Base-by-base conservation (phyloP, 2,888 invertebrate genomes). In the Notodonta dromedarius region DNA sequence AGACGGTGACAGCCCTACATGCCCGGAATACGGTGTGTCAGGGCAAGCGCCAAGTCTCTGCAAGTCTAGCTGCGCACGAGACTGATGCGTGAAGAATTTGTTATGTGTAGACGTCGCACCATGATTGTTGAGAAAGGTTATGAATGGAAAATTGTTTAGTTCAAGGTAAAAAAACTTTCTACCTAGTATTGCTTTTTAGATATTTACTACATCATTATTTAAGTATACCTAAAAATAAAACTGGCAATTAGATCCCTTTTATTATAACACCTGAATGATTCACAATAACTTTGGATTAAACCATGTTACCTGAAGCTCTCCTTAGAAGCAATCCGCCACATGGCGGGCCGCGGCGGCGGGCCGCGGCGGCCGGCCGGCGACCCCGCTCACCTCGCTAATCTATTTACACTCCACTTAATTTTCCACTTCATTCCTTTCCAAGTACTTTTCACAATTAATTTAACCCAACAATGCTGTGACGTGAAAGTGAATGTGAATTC, bases 401-500 rank as follows among this genome's bases (percentile, higher is more conserved):
- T 52, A 52, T 55, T 55, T 55, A 40, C 55, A 40, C 40, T 39
- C 40, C 55, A 40, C 40, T 55, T 55, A n/a, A 55, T 55, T 39
- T 55, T 55, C 55, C 40, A 55, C 55, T 55, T 55, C 55, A 55
- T 55, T 55, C 40, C 55, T 55, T 35, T 8, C 40, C n/a, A 14
- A 55, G 55, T 55, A 13, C 55, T 55, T 55, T 55, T 55, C 40
- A 40, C n/a, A 55, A 55, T 55, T 55, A 55, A n/a, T 55, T 55
- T 40, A n/a, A 53, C 53, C 53, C 53, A 13, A 39, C 55, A 55
- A 39, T 55, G 32, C 32, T 52, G 13, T 40, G 40, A 39, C 40
- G 52, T 32, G 13, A 32, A 55, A 55, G 40, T 40, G 55, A 40
- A 55, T 40, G 55, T 40, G 55, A 55, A 55, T 55, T 55, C 55